These are phyloP conservation scores for Oasisia sp. DNA, from an alignment of 2,888 invertebrate species.

Conservation along the genomic window DNA sequence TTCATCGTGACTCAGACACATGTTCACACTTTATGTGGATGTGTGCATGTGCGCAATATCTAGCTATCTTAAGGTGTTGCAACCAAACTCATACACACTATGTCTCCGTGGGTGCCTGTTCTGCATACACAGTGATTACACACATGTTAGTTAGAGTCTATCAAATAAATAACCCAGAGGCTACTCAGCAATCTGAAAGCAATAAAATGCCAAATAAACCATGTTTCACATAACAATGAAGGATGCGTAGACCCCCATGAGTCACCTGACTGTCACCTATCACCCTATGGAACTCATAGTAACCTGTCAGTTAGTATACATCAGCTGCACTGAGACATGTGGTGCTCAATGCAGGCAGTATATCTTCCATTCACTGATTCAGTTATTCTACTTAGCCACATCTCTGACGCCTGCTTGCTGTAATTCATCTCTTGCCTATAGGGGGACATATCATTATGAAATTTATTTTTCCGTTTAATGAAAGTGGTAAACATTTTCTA, in stretches of 20 bases:
- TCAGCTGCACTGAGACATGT: neutral
- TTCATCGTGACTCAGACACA: neutral
- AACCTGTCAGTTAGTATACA: neutral
- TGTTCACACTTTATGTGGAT: neutral
- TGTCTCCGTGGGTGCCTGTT: too few species aligned
- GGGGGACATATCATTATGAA: too few species aligned
- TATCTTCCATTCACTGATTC: neutral
- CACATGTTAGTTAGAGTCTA: neutral
- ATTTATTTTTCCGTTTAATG: too few species aligned
- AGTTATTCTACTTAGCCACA: neutral
- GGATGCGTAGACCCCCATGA: neutral
- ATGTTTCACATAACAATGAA: neutral
- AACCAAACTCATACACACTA: too few species aligned
- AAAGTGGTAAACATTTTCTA: too few species aligned
- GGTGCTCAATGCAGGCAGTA: neutral
- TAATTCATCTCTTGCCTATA: neutral
- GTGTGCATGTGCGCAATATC: neutral
- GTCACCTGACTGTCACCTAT: neutral
- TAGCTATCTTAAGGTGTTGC: neutral
- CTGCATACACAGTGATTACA: too few species aligned
- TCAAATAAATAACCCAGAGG: conserved; percentile 4
- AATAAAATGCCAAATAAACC: conserved; percentile 1
- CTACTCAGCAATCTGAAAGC: neutral
- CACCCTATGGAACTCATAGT: neutral
- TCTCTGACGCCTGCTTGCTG: neutral